phyloP scores from a whole-genome alignment of 2,113 vertebrate species.

The Paratilapia polleni region DNA sequence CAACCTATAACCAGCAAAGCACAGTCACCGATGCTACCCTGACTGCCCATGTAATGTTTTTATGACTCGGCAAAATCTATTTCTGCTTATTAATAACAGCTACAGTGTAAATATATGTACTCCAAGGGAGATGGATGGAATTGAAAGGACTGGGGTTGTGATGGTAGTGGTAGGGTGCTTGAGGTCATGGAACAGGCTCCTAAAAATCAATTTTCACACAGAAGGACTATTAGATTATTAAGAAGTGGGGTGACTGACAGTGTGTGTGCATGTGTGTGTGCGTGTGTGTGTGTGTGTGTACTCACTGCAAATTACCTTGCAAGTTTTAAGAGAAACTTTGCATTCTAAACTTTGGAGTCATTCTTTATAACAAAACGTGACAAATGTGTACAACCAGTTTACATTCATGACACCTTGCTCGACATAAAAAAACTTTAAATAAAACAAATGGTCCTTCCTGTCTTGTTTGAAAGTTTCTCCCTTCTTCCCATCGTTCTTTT shows the following conservation, averaged over 20 bases:
- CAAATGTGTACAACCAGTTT: conserved; percentile 11
- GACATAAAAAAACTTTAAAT: conserved; percentile 25
- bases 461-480: conserved; percentile 13
- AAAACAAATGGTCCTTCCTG: conserved; percentile 13
- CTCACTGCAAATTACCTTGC: conserved; percentile 44
- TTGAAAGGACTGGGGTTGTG: conserved; percentile 49
- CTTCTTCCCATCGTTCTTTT: neutral
- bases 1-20: conserved; percentile 2
- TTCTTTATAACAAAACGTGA: conserved; percentile 2
- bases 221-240: conserved; percentile 90
- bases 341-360: conserved; percentile 6
- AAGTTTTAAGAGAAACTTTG: conserved; percentile 41
- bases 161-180: conserved; percentile 38
- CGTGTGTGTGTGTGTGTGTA: conserved; percentile 5
- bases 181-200: conserved; percentile 72
- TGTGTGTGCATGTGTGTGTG: conserved; percentile 6
- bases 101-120: conserved; percentile 87
- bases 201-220: conserved; percentile 98
- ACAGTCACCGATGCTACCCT: conserved; percentile 13
- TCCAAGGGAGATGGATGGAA: conserved; percentile 63
- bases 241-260: conserved; percentile 82
- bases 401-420: conserved; percentile 14
- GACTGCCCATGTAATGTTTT: conserved; percentile 76
- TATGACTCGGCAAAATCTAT: conserved; percentile 85
- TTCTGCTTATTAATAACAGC: conserved; percentile 87